Conservation (phyloP, 2,888 invertebrate species). For the Dasypolia templi region DNA sequence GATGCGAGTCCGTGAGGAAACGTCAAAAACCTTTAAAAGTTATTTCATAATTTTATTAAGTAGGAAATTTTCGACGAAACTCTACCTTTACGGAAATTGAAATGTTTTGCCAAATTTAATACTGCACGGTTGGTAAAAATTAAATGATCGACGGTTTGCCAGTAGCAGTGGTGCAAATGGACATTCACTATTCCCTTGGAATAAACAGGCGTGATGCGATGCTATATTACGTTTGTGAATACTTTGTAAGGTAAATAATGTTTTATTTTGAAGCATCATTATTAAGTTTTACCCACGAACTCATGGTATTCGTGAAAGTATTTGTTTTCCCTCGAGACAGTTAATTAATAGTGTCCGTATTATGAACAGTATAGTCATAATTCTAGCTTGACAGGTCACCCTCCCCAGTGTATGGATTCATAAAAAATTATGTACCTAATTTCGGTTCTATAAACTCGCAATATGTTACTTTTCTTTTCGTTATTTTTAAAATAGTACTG, state of each 20-base stretch:
- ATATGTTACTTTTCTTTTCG: too few relatives aligned
- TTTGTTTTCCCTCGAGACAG: constrained; percentile 40
- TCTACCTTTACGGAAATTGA: too few relatives aligned
- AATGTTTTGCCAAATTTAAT: too few relatives aligned
- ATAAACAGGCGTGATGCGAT: too few relatives aligned
- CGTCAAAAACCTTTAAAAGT: too few relatives aligned
- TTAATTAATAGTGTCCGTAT: constrained; percentile 56
- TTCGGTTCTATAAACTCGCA: constrained; percentile 44
- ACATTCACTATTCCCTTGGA: too few relatives aligned
- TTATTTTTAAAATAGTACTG: not conserved
- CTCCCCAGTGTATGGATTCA: constrained; percentile 44
- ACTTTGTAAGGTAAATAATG: not conserved
- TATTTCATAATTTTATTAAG: too few relatives aligned
- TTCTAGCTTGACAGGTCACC: constrained; percentile 44
- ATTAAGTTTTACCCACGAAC: constrained; percentile 17
- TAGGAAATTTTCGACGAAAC: too few relatives aligned
- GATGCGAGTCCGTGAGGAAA: too few relatives aligned
- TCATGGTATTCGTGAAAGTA: constrained; percentile 54
- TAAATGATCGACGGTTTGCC: too few relatives aligned
- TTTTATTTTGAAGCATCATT: constrained; percentile 30
- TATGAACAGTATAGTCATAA: constrained; percentile 47
- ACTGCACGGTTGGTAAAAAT: too few relatives aligned
- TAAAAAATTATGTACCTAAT: constrained; percentile 46
- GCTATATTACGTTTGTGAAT: not conserved
- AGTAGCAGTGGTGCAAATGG: too few relatives aligned